phyloP scores from a whole-genome alignment of 2,888 invertebrate genomes.

The Melanargia galathea region DNA sequence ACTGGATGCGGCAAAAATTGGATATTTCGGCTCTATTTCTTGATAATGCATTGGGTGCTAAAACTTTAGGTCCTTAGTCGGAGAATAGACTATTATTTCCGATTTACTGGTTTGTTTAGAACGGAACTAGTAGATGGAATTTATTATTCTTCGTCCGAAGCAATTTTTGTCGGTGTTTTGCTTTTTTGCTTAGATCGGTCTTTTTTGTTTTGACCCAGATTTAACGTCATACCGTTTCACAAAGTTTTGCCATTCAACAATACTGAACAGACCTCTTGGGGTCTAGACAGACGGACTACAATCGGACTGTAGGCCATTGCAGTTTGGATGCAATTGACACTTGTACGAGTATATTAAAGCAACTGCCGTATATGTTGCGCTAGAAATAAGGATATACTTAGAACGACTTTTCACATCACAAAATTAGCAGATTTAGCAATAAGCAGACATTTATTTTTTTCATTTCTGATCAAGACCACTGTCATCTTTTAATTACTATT shows the following conservation, averaged over 20 bases:
- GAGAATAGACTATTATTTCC: slow-evolving; percentile 22
- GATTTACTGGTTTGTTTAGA: slow-evolving; percentile 24
- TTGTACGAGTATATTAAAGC: too few relatives aligned
- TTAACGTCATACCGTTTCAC: not conserved
- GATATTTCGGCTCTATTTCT: slow-evolving; percentile 26
- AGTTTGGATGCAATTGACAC: too few relatives aligned
- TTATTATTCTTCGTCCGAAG: slow-evolving; percentile 17
- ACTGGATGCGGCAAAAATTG: slow-evolving; percentile 24
- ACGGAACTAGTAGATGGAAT: slow-evolving; percentile 16
- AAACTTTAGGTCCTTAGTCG: slow-evolving; percentile 28
- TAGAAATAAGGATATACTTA: too few relatives aligned
- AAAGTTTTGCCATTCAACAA: slow-evolving; percentile 7
- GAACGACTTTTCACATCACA: too few relatives aligned
- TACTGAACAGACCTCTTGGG: not conserved
- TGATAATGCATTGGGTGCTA: slow-evolving; percentile 30
- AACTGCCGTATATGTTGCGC: too few relatives aligned
- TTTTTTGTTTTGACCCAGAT: slow-evolving; percentile 16
- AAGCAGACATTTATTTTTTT: too few relatives aligned
- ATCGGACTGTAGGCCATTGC: too few relatives aligned
- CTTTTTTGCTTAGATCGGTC: slow-evolving; percentile 10
- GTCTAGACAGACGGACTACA: too few relatives aligned
- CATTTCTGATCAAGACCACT: too few relatives aligned
- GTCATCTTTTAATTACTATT: too few relatives aligned
- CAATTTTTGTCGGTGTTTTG: slow-evolving; percentile 17
- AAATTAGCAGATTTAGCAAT: too few relatives aligned